A percentile compares a stretch with the other conserved stretches of the same genome.
Evolutionary conservation across 1,140 invertebrate species (phyloP).

Genomic region (Listronotus oregonensis): DNA sequence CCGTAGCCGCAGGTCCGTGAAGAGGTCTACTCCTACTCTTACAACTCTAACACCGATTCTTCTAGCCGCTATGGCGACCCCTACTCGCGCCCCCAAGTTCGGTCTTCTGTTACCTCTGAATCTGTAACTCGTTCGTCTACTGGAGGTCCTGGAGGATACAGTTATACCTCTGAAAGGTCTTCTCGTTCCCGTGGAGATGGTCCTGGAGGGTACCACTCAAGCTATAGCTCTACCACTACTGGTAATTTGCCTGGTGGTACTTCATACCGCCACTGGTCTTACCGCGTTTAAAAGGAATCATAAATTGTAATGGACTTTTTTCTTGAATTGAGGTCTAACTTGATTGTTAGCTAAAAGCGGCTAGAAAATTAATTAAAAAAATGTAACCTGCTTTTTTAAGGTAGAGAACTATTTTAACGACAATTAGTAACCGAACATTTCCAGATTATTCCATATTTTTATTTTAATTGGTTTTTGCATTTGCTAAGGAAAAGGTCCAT

Average conservation of each 20-base stretch:
- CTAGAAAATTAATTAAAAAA: neutral
- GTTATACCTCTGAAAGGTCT: conserved; percentile 73
- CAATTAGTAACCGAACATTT: conserved; percentile 2
- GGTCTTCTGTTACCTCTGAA: conserved; percentile 66
- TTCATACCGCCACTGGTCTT: conserved; percentile 81
- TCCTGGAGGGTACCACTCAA: conserved; percentile 75
- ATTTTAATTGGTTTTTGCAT: neutral
- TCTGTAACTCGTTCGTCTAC: conserved; percentile 68
- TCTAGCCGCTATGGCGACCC: conserved; percentile 60
- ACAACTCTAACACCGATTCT: conserved; percentile 64
- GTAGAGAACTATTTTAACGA: neutral
- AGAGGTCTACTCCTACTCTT: conserved; percentile 83
- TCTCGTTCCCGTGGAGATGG: conserved; percentile 70
- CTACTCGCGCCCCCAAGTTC: conserved; percentile 63
- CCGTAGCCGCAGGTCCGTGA: conserved; percentile 68
- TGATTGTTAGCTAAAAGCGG: too few relatives aligned
- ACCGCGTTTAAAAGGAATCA: conserved; percentile 70
- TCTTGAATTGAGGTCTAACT: neutral
- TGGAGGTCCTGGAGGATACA: conserved; percentile 70
- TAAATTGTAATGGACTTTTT: conserved; percentile 7
- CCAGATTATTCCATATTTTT: neutral
- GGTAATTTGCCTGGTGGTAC: conserved; percentile 80
- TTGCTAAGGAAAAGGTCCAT: conserved; percentile 11
- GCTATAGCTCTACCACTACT: conserved; percentile 75
- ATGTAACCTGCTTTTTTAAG: too few relatives aligned